Conservation (phyloP, 1,140 invertebrate genomes). For the Megalopta genalis region DNA sequence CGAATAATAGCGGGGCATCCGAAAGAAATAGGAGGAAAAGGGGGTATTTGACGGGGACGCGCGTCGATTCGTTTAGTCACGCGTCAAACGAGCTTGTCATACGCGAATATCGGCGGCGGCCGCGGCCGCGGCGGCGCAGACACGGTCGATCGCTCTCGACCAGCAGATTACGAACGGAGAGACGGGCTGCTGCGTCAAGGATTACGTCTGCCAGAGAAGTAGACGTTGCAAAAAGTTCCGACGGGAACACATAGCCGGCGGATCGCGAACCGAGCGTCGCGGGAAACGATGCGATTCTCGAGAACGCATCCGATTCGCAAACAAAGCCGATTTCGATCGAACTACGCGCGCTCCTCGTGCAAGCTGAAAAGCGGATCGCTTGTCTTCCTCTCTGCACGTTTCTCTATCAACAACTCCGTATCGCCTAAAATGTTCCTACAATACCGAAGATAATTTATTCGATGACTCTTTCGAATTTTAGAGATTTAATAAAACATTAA, state of each 20-base stretch:
- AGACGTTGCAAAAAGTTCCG: neutral
- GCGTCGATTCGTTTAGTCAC: constrained; percentile 13
- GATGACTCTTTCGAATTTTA: no score
- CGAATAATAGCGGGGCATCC: no score
- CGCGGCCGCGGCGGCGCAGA: neutral
- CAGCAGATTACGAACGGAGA: constrained; percentile 53
- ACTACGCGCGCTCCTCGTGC: neutral
- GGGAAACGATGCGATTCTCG: neutral
- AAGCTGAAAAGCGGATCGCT: neutral
- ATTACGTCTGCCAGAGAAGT: neutral
- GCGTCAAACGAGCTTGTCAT: constrained; percentile 39
- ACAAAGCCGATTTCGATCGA: constrained; percentile 1
- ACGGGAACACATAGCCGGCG: no score
- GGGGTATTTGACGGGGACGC: no score
- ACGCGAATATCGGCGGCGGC: constrained; percentile 20
- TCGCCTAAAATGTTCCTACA: no score
- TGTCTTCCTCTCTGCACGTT: neutral
- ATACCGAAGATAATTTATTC: no score
- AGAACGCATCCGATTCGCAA: neutral
- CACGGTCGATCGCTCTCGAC: constrained; percentile 29
- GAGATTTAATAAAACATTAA: no score
- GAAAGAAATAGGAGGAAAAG: no score
- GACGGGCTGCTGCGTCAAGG: constrained; percentile 23
- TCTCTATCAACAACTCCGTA: no score
- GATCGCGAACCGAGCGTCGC: neutral